Conservation (phyloP, 2,797 vertebrate genomes). For the Helarctos malayanus region DNA sequence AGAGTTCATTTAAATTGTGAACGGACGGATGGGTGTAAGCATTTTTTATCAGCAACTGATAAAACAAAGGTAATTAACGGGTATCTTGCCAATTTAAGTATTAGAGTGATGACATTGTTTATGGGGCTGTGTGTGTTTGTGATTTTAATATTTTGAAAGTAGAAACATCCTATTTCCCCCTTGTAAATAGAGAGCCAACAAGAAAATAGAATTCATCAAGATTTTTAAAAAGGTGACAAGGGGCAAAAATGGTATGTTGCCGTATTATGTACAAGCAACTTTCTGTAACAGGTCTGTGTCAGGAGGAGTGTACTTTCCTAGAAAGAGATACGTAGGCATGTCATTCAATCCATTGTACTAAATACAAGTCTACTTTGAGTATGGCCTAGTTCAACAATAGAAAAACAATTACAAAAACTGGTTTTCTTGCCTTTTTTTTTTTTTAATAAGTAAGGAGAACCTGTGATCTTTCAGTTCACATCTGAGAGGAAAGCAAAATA, state of each 20-base stretch:
- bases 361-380: constrained; percentile 72
- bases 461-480: constrained; percentile 80
- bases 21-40: background rate
- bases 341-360: background rate
- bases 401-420: constrained; percentile 65
- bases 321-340: background rate
- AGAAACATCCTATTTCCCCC: background rate
- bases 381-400: constrained; percentile 73
- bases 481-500: constrained; percentile 30
- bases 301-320: background rate
- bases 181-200: background rate
- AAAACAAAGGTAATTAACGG: constrained; percentile 12
- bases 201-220: background rate
- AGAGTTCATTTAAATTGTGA: background rate
- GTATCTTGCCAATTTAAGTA: background rate
- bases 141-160: constrained; percentile 14
- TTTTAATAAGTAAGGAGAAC: constrained; percentile 70
- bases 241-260: background rate
- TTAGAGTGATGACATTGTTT: background rate
- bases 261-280: background rate
- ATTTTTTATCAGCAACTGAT: constrained; percentile 4
- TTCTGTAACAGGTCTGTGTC: background rate
- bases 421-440: constrained; percentile 69
- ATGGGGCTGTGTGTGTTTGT: background rate
- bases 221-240: background rate